Evolutionary conservation across 2,888 invertebrate genomes (phyloP).

Genomic region (Agapostemon virescens): DNA sequence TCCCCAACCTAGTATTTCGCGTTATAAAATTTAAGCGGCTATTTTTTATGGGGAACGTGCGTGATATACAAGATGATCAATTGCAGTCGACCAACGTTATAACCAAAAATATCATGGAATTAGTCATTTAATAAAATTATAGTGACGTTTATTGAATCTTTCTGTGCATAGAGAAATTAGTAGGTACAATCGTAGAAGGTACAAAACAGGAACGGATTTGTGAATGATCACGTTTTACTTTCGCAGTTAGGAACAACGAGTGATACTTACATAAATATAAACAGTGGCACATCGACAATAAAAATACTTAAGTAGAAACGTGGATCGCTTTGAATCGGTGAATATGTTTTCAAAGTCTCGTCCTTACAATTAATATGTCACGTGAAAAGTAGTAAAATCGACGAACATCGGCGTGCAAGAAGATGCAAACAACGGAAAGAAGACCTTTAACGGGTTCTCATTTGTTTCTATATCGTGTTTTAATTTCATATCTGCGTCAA

Average conservation of each 20-base stretch:
- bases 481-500: not conserved
- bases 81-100: not conserved
- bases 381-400: not conserved
- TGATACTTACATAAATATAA: constrained; percentile 27
- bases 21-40: not conserved
- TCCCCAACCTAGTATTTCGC: no score
- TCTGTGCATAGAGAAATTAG: constrained; percentile 48
- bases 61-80: not conserved
- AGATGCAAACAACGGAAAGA: not conserved
- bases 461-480: not conserved
- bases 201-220: constrained; percentile 59
- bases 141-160: constrained; percentile 20
- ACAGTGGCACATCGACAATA: constrained; percentile 15
- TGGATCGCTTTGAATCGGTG: constrained; percentile 16
- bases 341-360: constrained; percentile 25
- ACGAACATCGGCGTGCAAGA: not conserved
- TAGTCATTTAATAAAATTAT: not conserved
- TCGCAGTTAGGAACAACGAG: constrained; percentile 51
- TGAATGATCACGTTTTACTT: constrained; percentile 50
- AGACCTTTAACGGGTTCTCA: not conserved
- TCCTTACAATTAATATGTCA: not conserved
- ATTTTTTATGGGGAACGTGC: not conserved
- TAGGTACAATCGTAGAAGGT: constrained; percentile 55
- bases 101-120: not conserved
- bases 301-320: constrained; percentile 22